A percentile compares a stretch with the other conserved stretches of the same genome.
Evolutionary conservation across 2,888 invertebrate species (phyloP).

Genomic region (Patella pellucida): DNA sequence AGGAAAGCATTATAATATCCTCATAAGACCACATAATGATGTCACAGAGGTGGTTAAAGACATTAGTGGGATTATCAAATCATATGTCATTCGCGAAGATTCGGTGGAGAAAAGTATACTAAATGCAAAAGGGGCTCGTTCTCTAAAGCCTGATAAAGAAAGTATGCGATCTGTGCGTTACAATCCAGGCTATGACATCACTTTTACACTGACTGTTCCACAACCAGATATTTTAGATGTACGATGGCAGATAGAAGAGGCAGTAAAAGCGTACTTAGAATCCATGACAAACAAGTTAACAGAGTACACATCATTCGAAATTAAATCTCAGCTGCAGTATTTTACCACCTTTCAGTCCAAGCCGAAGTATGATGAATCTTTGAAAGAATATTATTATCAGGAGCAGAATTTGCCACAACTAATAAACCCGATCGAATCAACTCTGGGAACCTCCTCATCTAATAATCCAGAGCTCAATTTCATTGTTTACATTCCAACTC

Average conservation of each 20-base stretch:
- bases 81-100: constrained; percentile 50
- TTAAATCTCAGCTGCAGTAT: constrained; percentile 78
- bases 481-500: constrained; percentile 83
- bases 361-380: constrained; percentile 76
- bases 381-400: constrained; percentile 77
- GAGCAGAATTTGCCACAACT: constrained; percentile 84
- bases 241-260: constrained; percentile 79
- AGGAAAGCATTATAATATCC: background rate
- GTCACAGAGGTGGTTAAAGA: constrained; percentile 32
- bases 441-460: constrained; percentile 83
- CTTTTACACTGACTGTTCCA: constrained; percentile 87
- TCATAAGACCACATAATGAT: constrained; percentile 29
- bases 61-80: constrained; percentile 41
- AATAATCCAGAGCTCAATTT: constrained; percentile 87
- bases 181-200: constrained; percentile 80
- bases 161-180: constrained; percentile 67
- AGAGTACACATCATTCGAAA: background rate
- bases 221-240: constrained; percentile 81
- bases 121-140: constrained; percentile 47
- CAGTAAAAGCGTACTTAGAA: constrained; percentile 74
- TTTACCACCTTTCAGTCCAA: constrained; percentile 83
- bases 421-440: constrained; percentile 88
- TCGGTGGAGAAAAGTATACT: constrained; percentile 49
- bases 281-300: background rate
- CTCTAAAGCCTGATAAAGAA: constrained; percentile 67